phyloP scores from a whole-genome alignment of 2,113 vertebrate genomes.

The Callionymus lyra region DNA sequence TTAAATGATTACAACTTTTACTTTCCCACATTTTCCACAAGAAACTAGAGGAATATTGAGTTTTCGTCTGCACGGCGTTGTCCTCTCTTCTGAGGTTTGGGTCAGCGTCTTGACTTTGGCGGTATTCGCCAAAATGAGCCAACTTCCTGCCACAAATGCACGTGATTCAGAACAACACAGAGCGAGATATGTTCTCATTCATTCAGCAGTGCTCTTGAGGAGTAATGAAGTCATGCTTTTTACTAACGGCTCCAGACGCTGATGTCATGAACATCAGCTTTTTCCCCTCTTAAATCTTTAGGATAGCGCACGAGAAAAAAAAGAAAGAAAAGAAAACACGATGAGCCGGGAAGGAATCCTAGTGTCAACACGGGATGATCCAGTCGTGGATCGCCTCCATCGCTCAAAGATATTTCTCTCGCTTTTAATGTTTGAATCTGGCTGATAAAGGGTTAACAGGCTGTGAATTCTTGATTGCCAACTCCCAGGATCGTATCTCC shows the following conservation, averaged over 20 bases:
- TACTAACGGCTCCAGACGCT: slow-evolving; percentile 50
- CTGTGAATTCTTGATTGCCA: slow-evolving; percentile 75
- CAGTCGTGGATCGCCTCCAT: slow-evolving; percentile 13
- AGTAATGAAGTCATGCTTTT: slow-evolving; percentile 58
- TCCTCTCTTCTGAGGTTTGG: slow-evolving; percentile 20
- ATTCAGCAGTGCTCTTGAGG: slow-evolving; percentile 51
- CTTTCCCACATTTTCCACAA: slow-evolving; percentile 7
- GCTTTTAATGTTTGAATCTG: slow-evolving; percentile 16
- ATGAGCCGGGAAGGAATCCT: slow-evolving; percentile 28
- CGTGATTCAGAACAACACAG: slow-evolving; percentile 35
- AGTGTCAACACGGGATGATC: slow-evolving; percentile 16
- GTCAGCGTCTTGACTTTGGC: slow-evolving; percentile 37
- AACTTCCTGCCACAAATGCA: slow-evolving; percentile 56
- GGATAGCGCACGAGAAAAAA: too few relatives aligned
- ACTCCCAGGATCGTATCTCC: slow-evolving; percentile 73
- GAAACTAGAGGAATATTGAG: too few relatives aligned
- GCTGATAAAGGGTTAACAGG: slow-evolving; percentile 60
- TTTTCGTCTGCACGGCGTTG: too few relatives aligned
- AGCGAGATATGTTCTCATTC: slow-evolving; percentile 26
- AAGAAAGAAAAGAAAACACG: slow-evolving; percentile 7
- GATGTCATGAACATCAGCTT: slow-evolving; percentile 48
- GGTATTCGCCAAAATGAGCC: slow-evolving; percentile 41
- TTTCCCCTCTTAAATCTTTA: slow-evolving; percentile 40
- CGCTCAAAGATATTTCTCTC: slow-evolving; percentile 17
- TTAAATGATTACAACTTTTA: too few relatives aligned